phyloP scores from a whole-genome alignment of 2,888 invertebrate species.

The Drosophila flavopinicola region DNA sequence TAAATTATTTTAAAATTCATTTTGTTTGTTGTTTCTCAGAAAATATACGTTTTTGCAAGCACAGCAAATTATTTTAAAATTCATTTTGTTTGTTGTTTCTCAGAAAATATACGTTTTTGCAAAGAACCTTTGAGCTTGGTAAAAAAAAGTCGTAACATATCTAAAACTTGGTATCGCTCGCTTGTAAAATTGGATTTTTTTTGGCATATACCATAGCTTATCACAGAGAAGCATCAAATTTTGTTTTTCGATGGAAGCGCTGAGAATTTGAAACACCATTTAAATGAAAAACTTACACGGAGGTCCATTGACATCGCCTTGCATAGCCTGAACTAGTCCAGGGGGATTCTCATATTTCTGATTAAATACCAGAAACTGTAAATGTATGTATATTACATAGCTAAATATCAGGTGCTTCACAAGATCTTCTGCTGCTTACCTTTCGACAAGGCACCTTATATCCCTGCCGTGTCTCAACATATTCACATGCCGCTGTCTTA shows the following conservation, averaged over 20 bases:
- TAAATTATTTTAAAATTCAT: too few species aligned
- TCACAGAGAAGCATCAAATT: constrained; percentile 18
- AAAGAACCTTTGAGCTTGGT: too few species aligned
- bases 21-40: too few species aligned
- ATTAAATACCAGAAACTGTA: constrained; percentile 40
- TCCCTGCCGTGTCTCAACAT: constrained; percentile 65
- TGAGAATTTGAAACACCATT: constrained; percentile 16
- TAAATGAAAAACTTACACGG: constrained; percentile 38
- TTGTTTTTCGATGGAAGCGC: constrained; percentile 40
- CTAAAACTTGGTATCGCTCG: too few species aligned
- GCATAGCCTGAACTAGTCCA: constrained; percentile 52
- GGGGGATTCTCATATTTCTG: constrained; percentile 64
- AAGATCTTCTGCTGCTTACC: constrained; percentile 31
- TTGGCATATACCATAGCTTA: too few species aligned
- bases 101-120: too few species aligned
- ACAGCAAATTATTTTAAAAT: too few species aligned
- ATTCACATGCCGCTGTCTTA: constrained; percentile 48
- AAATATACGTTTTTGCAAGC: too few species aligned
- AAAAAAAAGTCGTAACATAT: too few species aligned
- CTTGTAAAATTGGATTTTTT: too few species aligned
- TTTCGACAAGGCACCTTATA: constrained; percentile 54
- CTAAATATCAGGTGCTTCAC: neutral
- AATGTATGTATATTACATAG: neutral
- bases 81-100: too few species aligned
- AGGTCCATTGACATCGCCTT: constrained; percentile 36